Evolutionary conservation across 1,140 invertebrate species (phyloP).

Genomic region (Sitophilus oryzae): DNA sequence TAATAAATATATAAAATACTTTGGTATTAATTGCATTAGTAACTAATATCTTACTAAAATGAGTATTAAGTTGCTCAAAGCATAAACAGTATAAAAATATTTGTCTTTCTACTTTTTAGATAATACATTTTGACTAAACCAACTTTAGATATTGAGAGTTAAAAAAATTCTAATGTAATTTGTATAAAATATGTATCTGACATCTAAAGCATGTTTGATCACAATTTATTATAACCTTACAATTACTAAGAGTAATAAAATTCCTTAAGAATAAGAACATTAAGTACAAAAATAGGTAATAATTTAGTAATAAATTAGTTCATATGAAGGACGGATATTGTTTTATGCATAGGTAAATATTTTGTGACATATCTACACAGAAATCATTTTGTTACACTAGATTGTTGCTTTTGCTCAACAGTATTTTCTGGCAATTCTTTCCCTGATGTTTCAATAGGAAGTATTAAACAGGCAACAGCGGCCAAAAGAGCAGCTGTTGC

Average conservation of each 20-base stretch:
- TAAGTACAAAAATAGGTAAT: neutral
- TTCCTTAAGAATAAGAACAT: too few relatives aligned
- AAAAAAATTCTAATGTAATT: too few relatives aligned
- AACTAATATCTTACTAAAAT: neutral
- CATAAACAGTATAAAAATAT: neutral
- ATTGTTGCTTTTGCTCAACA: conserved; percentile 10
- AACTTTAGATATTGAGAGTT: too few relatives aligned
- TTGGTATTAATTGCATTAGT: conserved; percentile 9
- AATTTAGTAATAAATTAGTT: neutral
- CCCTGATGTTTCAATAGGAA: conserved; percentile 76
- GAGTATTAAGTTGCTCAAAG: too few relatives aligned
- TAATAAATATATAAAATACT: neutral
- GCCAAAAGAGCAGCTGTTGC: conserved; percentile 66
- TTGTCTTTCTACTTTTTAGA: neutral
- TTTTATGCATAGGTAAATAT: too few relatives aligned
- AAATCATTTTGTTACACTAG: neutral
- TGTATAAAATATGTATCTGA: too few relatives aligned
- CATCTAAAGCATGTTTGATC: too few relatives aligned
- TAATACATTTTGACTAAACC: too few relatives aligned
- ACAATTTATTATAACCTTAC: too few relatives aligned
- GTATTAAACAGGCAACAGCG: conserved; percentile 63
- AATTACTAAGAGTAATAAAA: too few relatives aligned
- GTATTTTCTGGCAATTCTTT: conserved; percentile 56
- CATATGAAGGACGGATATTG: neutral
- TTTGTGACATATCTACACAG: too few relatives aligned